Percentiles rank a stretch among this genome's conserved stretches.
Conservation (phyloP, 1,140 invertebrate genomes). For the Gryon sp. region DNA sequence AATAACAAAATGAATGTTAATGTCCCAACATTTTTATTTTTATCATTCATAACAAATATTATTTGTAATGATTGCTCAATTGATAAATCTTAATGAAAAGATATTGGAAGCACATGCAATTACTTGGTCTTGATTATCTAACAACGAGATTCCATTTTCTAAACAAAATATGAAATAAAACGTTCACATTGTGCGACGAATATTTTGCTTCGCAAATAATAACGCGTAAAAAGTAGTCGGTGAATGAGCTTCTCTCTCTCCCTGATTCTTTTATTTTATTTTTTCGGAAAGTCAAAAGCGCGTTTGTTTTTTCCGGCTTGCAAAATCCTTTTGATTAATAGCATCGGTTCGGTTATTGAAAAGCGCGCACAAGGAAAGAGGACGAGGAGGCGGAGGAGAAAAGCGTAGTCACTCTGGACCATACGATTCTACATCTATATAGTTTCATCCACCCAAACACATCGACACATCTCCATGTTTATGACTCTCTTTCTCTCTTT, state of each 20-base stretch:
- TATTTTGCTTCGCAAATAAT: constrained; percentile 35
- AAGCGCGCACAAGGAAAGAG: constrained; percentile 56
- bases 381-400: constrained; percentile 53
- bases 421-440: constrained; percentile 43
- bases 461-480: constrained; percentile 21
- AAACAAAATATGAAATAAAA: constrained; percentile 29
- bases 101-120: too few species aligned
- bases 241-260: constrained; percentile 36
- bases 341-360: constrained; percentile 75
- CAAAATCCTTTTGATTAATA: constrained; percentile 77
- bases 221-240: constrained; percentile 28
- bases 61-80: too few species aligned
- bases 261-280: too few species aligned
- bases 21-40: too few species aligned
- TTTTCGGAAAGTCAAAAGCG: constrained; percentile 45
- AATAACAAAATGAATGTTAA: too few species aligned
- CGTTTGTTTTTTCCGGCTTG: constrained; percentile 63
- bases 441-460: not conserved
- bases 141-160: constrained; percentile 12
- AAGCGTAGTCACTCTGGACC: constrained; percentile 42
- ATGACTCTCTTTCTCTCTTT: constrained; percentile 19
- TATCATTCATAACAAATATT: too few species aligned
- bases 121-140: not conserved
- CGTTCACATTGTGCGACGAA: constrained; percentile 29
- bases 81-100: too few species aligned